These are phyloP conservation scores for Vulpes lagopus DNA, from an alignment of 2,113 vertebrate species.

Conservation along the genomic window DNA sequence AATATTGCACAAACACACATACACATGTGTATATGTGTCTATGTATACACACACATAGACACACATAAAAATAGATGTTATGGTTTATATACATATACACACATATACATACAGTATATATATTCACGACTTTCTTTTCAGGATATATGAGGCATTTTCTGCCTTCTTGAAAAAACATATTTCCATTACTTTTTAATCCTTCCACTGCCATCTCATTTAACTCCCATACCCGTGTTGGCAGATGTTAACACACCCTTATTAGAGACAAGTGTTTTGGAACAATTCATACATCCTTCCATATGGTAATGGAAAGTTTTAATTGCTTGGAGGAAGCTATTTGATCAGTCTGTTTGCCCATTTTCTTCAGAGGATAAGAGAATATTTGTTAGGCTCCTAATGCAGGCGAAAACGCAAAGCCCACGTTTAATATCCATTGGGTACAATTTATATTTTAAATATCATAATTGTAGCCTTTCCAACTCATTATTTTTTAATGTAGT, in stretches of 20 bases:
- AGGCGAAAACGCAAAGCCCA: conserved; percentile 53
- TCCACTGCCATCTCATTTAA: conserved; percentile 38
- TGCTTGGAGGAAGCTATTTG: conserved; percentile 57
- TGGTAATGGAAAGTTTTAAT: conserved; percentile 62
- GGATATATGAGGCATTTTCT: conserved; percentile 30
- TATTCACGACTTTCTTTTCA: conserved; percentile 38
- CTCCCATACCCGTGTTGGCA: conserved; percentile 36
- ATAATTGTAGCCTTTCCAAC: conserved; percentile 79
- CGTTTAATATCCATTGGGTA: conserved; percentile 40
- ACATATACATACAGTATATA: not conserved
- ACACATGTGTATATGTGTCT: not conserved
- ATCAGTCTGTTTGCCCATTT: conserved; percentile 41
- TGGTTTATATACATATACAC: not conserved
- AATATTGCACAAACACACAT: not conserved
- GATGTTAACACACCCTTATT: conserved; percentile 64
- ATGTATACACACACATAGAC: too few relatives aligned
- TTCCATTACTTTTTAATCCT: not conserved
- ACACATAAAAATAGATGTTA: not conserved
- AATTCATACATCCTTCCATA: conserved; percentile 70
- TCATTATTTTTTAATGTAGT: conserved; percentile 81
- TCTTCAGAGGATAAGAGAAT: conserved; percentile 62
- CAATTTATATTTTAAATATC: conserved; percentile 79
- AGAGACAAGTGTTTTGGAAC: conserved; percentile 55
- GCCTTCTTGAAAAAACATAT: not conserved
- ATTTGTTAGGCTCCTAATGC: conserved; percentile 60